A percentile compares a stretch with the other conserved stretches of the same genome.
phyloP scores from a whole-genome alignment of 2,113 vertebrate species.

The Heloderma charlesbogerti region DNA sequence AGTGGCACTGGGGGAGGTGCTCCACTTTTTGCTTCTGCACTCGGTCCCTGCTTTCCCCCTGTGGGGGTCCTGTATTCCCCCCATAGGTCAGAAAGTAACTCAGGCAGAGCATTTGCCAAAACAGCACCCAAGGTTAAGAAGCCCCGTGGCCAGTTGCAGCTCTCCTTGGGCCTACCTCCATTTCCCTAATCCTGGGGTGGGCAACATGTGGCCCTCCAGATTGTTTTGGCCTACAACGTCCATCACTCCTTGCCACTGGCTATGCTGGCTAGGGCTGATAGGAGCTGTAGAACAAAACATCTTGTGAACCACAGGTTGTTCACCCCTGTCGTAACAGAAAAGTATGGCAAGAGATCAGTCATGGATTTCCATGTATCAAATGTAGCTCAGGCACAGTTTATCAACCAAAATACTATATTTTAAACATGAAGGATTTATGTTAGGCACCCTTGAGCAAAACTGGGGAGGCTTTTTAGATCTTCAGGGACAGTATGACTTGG shows the following conservation, averaged over 20 bases:
- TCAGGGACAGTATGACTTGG: not conserved
- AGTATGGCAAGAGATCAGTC: not conserved
- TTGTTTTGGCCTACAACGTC: too few relatives aligned
- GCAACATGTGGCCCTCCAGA: too few relatives aligned
- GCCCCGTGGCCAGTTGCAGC: not conserved
- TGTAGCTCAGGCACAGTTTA: not conserved
- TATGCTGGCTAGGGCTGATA: too few relatives aligned
- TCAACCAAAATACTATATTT: not conserved
- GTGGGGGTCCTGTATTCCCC: not conserved
- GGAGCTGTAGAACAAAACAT: too few relatives aligned
- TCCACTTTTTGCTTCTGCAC: not conserved
- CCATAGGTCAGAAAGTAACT: too few relatives aligned
- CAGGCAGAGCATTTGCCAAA: too few relatives aligned
- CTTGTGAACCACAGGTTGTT: too few relatives aligned
- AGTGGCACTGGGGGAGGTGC: not conserved
- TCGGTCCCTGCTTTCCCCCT: not conserved
- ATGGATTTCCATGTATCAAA: not conserved
- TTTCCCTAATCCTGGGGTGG: not conserved
- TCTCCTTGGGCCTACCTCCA: not conserved
- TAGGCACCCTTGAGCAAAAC: not conserved
- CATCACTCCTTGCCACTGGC: too few relatives aligned
- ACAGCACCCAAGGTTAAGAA: not conserved
- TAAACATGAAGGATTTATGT: not conserved
- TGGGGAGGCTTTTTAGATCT: not conserved
- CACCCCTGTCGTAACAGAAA: not conserved